A percentile compares a stretch with the other conserved stretches of the same genome.
phyloP scores from a whole-genome alignment of 2,797 vertebrate genomes.

The Columba guinea region DNA sequence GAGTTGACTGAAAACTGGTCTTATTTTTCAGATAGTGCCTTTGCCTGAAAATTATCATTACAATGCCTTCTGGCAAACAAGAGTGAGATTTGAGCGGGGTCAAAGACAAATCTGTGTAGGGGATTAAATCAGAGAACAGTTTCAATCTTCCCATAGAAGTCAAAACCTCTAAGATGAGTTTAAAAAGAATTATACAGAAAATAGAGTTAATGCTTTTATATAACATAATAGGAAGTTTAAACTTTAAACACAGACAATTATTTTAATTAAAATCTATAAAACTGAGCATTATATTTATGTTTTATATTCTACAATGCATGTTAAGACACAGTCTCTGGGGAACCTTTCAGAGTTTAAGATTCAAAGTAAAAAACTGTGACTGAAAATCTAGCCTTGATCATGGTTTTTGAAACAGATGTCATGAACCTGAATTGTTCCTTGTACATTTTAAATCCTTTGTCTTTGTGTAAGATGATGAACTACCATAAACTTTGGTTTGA shows the following conservation, averaged over 20 bases:
- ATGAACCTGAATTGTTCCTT: not conserved
- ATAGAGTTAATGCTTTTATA: not conserved
- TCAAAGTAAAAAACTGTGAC: not conserved
- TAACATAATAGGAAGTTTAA: not conserved
- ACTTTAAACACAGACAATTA: not conserved
- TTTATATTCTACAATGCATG: not conserved
- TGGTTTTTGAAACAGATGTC: not conserved
- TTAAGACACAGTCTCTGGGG: not conserved
- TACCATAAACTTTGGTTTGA: not conserved
- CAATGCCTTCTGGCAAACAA: not conserved
- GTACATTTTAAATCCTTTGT: not conserved
- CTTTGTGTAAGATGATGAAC: not conserved
- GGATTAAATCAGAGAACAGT: not conserved
- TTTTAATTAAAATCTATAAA: not conserved
- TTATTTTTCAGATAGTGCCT: not conserved
- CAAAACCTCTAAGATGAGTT: not conserved
- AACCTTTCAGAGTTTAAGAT: not conserved
- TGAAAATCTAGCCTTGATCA: not conserved
- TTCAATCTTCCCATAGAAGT: not conserved
- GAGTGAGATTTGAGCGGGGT: not conserved
- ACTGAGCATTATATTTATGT: not conserved
- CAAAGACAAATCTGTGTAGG: not conserved
- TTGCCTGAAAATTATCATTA: not conserved
- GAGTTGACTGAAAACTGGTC: not conserved
- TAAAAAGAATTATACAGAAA: not conserved